Percentiles rank a stretch among this genome's conserved stretches.
These are phyloP conservation scores for Rhopalosiphum padi DNA, from an alignment of 1,140 invertebrate species.

Conservation along the genomic window DNA sequence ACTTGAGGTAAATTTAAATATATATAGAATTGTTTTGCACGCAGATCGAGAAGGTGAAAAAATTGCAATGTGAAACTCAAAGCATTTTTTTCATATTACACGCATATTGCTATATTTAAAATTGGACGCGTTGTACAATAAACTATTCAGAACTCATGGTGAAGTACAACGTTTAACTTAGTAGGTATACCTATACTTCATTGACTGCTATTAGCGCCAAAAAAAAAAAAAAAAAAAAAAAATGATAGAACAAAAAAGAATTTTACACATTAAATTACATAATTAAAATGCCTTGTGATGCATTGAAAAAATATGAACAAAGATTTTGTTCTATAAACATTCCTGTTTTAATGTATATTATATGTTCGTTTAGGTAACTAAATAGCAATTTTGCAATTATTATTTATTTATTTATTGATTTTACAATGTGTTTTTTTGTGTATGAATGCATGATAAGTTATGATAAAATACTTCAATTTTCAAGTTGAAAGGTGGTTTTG, in stretches of 20 bases:
- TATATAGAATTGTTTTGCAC: background rate
- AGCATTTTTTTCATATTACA: background rate
- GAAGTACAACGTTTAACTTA: background rate
- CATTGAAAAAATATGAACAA: background rate
- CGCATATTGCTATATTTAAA: conserved; percentile 31
- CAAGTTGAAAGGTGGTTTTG: too few species aligned
- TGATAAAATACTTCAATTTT: too few species aligned
- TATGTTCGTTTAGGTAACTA: too few species aligned
- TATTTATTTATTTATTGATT: too few species aligned
- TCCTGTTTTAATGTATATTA: background rate
- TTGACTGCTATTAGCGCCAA: background rate
- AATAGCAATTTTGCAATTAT: too few species aligned
- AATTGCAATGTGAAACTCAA: background rate
- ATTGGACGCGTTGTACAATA: background rate
- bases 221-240: background rate
- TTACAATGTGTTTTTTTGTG: too few species aligned
- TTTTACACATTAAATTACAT: background rate
- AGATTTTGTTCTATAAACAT: background rate
- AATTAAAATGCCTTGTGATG: background rate
- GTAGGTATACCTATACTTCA: background rate
- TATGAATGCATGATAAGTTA: too few species aligned
- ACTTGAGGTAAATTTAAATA: conserved; percentile 9
- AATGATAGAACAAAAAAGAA: background rate
- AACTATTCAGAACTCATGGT: conserved; percentile 1
- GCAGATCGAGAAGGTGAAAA: conserved; percentile 6